Base-by-base conservation (phyloP, 1,140 invertebrate species). In the Leptinotarsa texana region DNA sequence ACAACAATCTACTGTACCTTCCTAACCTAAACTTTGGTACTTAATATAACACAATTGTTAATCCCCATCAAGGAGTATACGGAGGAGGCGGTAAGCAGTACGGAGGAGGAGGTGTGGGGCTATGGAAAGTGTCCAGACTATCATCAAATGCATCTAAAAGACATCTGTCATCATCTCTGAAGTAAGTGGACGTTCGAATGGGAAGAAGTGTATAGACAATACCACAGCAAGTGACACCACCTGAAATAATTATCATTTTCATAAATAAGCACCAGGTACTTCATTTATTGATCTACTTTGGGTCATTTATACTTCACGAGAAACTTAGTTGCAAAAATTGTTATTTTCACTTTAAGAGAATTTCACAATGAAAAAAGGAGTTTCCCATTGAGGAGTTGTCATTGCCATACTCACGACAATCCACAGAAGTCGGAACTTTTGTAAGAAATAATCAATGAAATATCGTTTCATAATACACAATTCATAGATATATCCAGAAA, bases 81-180 rank as follows among this genome's bases (percentile, higher is more conserved):
- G 88, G 88, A 13, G 88, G 88, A 2, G 88, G 88, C 3, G 87
- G 87, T 66, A 88, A 74, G 84, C 83, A 67, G 83, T 88, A 74
- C 83, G 85, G 82, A 82, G 87, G 81, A 84, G 88, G 79, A 84
- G 88, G 72, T 83, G 87, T 77, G 83, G 87, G 79, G 84, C 86
- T 77, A 86, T 87, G 80, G 84, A 87, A 65, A 77, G 77, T 49
- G 83, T 87, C 69, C 84, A 82, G 3, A 84, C 82, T 48, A 84
- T 88, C 73, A 84, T 86, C 63, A 84, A 84, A 81, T 83, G 86
- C 80, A 62, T 83, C 82, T 47, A 84, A 78, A 33, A 83, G 72
- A 75, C 83, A 82, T 33, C 76, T 63, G 70, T 82, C 81, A 70
- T 83, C 82, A 13, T 79, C 27, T 81, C 78, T 63, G 80, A 82